Conservation (phyloP, 2,797 vertebrate species). For the Salmo trutta region DNA sequence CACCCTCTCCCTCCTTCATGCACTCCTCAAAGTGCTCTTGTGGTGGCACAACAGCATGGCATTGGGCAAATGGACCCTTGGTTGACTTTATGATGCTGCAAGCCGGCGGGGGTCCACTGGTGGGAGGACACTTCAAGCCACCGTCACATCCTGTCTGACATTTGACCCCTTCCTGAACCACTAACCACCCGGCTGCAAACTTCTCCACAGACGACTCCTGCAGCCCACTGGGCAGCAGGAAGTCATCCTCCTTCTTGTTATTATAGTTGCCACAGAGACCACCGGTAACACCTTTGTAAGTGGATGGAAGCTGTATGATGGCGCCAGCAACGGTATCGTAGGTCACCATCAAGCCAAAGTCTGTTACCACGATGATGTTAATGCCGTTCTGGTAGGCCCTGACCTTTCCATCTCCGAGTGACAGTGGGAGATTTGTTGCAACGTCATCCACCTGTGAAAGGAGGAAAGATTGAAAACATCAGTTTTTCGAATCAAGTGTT, state of each 20-base stretch:
- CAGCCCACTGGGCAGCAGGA: slow-evolving; percentile 46
- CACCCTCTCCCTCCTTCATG: background rate
- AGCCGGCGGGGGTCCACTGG: too few relatives aligned
- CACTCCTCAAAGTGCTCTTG: too few relatives aligned
- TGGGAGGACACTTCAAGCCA: accelerated
- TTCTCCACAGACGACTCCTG: background rate
- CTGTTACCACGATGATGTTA: slow-evolving; percentile 62
- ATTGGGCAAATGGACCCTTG: too few relatives aligned
- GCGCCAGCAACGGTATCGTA: slow-evolving; percentile 42
- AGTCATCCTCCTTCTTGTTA: slow-evolving; percentile 59
- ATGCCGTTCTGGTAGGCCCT: slow-evolving; percentile 61
- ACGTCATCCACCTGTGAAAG: too few relatives aligned
- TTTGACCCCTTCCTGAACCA: too few relatives aligned
- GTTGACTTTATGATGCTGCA: background rate
- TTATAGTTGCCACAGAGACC: slow-evolving; percentile 77
- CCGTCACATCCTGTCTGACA: slow-evolving; percentile 59
- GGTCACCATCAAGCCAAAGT: slow-evolving; percentile 48
- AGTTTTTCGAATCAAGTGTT: too few relatives aligned
- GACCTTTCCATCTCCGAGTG: slow-evolving; percentile 38
- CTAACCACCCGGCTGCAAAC: too few relatives aligned
- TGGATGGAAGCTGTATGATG: slow-evolving; percentile 56
- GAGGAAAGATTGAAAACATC: too few relatives aligned
- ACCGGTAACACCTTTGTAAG: slow-evolving; percentile 51
- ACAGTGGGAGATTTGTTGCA: too few relatives aligned
- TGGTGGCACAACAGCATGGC: too few relatives aligned